These are phyloP conservation scores for Plestiodon gilberti DNA, from an alignment of 2,113 vertebrate genomes.

Conservation along the genomic window DNA sequence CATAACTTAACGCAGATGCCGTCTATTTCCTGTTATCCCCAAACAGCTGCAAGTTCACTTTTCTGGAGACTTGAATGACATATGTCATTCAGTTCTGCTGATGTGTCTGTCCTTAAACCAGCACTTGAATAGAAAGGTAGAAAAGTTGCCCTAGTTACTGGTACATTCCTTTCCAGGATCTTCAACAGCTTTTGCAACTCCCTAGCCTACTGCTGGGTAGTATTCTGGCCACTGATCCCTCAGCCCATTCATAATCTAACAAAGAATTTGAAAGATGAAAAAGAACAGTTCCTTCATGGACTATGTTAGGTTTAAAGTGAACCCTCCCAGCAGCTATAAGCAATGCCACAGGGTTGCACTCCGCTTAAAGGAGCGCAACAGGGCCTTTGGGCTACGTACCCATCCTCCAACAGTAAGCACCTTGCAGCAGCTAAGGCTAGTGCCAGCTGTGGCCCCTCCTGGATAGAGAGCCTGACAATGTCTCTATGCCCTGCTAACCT, in stretches of 20 bases:
- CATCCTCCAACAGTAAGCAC: no score
- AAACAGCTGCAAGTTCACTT: background rate
- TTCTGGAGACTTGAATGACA: constrained; percentile 42
- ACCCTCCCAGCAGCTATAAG: background rate
- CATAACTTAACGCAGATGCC: constrained; percentile 35
- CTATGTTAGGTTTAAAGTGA: background rate
- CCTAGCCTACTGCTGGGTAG: background rate
- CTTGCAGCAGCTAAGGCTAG: no score
- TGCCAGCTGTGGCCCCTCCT: no score
- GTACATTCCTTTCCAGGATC: constrained; percentile 22
- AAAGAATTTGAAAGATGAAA: background rate
- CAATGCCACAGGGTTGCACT: background rate
- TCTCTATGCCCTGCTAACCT: no score
- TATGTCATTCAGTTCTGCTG: constrained; percentile 30
- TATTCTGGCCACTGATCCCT: background rate
- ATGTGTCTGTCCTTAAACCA: constrained; percentile 1
- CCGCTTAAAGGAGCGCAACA: no score
- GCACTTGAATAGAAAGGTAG: background rate
- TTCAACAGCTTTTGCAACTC: background rate
- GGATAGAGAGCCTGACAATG: no score
- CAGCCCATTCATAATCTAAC: background rate
- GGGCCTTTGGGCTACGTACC: no score
- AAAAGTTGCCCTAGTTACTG: background rate
- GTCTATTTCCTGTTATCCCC: constrained; percentile 62
- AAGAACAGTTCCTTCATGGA: background rate